These are phyloP conservation scores for Avahi laniger DNA, from an alignment of 2,797 vertebrate genomes.

Conservation along the genomic window DNA sequence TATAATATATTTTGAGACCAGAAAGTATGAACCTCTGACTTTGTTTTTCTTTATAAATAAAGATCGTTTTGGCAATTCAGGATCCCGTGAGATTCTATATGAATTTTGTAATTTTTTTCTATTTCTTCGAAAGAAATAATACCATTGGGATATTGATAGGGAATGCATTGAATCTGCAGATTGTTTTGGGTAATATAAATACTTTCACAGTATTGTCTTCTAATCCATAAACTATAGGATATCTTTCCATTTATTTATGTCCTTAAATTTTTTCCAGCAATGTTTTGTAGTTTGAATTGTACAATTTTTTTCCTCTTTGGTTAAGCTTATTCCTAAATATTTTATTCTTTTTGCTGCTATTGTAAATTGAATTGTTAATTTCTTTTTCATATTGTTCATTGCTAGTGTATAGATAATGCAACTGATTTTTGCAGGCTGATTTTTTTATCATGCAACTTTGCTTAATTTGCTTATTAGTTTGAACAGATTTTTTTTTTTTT, in stretches of 20 bases:
- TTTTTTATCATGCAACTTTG: not conserved
- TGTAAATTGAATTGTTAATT: not conserved
- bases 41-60: not conserved
- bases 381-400: not conserved
- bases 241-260: not conserved
- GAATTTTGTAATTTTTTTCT: not conserved
- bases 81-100: not conserved
- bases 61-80: not conserved
- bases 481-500: not conserved
- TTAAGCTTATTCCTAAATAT: not conserved
- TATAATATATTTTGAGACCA: not conserved
- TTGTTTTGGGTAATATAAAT: not conserved
- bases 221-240: not conserved
- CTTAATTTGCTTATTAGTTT: not conserved
- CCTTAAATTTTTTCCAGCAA: not conserved
- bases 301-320: not conserved
- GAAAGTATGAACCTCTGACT: not conserved
- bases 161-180: not conserved
- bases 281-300: not conserved
- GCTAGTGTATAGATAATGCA: not conserved
- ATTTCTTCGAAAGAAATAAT: not conserved
- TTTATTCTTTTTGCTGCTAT: not conserved
- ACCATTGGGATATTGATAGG: not conserved
- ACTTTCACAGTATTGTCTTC: not conserved
- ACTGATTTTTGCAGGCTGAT: not conserved